A percentile compares a stretch with the other conserved stretches of the same genome.
Evolutionary conservation across 2,888 invertebrate species (phyloP).

Genomic region (Orthosia cruda): DNA sequence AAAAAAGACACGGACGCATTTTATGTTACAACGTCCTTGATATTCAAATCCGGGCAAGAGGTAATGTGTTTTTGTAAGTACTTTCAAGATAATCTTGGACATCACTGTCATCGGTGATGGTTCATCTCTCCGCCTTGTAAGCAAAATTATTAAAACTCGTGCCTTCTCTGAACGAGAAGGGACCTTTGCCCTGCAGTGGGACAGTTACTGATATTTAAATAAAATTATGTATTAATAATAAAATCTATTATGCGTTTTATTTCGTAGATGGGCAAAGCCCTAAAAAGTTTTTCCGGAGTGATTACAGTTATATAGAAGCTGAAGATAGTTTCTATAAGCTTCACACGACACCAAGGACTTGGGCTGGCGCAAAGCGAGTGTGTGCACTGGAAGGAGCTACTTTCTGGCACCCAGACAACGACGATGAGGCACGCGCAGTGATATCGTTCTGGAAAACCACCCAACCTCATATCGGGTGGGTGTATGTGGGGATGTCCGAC

Average conservation of each 20-base stretch:
- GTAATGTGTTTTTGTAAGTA: no score
- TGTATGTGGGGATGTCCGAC: conserved; percentile 18
- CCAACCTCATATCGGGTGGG: neutral
- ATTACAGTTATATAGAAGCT: conserved; percentile 78
- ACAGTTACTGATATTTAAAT: conserved; percentile 66
- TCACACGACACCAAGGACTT: conserved; percentile 77
- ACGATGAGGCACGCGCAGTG: conserved; percentile 30
- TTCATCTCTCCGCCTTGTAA: no score
- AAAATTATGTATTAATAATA: conserved; percentile 39
- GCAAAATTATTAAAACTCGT: no score
- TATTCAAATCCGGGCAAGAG: no score
- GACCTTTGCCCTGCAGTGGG: no score
- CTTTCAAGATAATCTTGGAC: no score
- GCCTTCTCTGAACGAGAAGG: no score
- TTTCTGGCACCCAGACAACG: conserved; percentile 80
- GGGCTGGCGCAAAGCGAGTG: conserved; percentile 77
- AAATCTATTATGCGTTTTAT: no score
- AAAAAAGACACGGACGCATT: no score
- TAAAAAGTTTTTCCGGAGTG: conserved; percentile 80
- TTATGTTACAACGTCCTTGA: no score
- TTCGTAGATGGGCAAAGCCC: conserved; percentile 62
- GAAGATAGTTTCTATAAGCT: conserved; percentile 82
- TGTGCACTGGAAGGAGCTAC: conserved; percentile 81
- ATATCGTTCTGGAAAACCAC: conserved; percentile 21
- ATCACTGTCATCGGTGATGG: no score